Evolutionary conservation across 2,113 vertebrate species (phyloP), one percentile per base, ranked within the genome.

Genomic region (Urocynchramus pylzowi): DNA sequence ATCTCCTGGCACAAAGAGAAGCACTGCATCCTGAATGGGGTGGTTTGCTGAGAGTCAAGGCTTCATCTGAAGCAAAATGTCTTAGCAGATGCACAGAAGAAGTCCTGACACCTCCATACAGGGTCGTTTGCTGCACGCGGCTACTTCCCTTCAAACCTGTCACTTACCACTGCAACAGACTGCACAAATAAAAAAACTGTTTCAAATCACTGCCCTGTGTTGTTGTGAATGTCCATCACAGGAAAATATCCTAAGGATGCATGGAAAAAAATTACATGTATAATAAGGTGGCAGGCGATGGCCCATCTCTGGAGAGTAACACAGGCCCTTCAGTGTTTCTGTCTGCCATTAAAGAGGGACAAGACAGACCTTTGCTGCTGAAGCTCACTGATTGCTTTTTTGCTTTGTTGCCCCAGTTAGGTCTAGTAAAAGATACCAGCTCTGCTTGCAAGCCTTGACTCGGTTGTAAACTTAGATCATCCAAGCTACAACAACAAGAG

Each of bases 361-460:
- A 4, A 77, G 79, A 47, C 37, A 82, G 30, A 73, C 8, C 9
- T 65, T 89, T 80, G 71, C 33, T n/a, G 23, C 80, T 95, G 73
- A 92, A 84, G 53, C 22, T 92, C 49, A 28, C 1, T 3, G 33
- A 13, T 33, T 69, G 37, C 7, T 60, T 86, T 92, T 77, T 64
- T 47, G 17, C 42, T 80, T 71, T 85, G 13, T 57, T 45, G 23
- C 35, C 56, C 45, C 45, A 26, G 63, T 69, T 35, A 54, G 27
- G 56, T 65, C 71, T 35, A 54, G 67, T 74, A 69, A 95, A 93
- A 86, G n/a, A 77, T 5, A 88, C 39, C 49, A 70, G 54, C 26
- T 84, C 88, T 74, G 28, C 85, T 80, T 80, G 63, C 92, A 93
- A 93, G 94, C 88, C 79, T 96, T 92, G 71, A 92, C 83, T 95